Conservation (phyloP, 1,140 invertebrate genomes). For the Cryptotermes secundus region DNA sequence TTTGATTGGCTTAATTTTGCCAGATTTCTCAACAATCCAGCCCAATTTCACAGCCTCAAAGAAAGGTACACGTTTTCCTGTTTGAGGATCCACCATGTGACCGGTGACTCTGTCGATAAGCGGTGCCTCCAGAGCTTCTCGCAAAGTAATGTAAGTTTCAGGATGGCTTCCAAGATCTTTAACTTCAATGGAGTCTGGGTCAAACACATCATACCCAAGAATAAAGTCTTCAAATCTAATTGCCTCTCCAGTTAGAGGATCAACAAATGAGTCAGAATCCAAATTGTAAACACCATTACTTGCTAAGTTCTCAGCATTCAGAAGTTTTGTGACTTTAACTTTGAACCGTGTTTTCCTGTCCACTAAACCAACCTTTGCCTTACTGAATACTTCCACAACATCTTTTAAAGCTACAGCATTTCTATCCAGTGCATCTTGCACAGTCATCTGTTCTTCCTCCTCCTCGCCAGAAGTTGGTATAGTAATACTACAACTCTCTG, state of each 20-base stretch:
- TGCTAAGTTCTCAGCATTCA: conserved; percentile 66
- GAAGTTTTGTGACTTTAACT: conserved; percentile 49
- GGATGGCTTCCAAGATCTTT: conserved; percentile 70
- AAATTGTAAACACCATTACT: conserved; percentile 73
- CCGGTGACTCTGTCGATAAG: conserved; percentile 75
- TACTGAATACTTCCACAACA: conserved; percentile 61
- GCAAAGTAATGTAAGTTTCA: conserved; percentile 67
- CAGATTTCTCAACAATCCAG: conserved; percentile 62
- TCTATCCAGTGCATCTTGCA: conserved; percentile 63
- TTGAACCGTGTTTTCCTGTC: conserved; percentile 45
- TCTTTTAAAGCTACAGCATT: conserved; percentile 65
- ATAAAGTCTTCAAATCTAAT: conserved; percentile 79
- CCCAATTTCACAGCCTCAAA: conserved; percentile 77
- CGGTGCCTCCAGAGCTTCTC: conserved; percentile 70
- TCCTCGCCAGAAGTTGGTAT: conserved; percentile 49
- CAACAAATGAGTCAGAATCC: conserved; percentile 70
- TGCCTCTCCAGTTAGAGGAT: conserved; percentile 71
- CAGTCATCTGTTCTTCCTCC: conserved; percentile 57
- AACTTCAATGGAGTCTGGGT: conserved; percentile 73
- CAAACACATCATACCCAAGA: conserved; percentile 69
- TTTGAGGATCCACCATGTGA: conserved; percentile 79
- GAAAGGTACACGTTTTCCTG: conserved; percentile 76
- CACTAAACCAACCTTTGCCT: conserved; percentile 50
- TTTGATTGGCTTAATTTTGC: conserved; percentile 48
- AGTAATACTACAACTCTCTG: conserved; percentile 66